Conservation (phyloP, 2,113 vertebrate species). For the Erythrocercus mccallii region DNA sequence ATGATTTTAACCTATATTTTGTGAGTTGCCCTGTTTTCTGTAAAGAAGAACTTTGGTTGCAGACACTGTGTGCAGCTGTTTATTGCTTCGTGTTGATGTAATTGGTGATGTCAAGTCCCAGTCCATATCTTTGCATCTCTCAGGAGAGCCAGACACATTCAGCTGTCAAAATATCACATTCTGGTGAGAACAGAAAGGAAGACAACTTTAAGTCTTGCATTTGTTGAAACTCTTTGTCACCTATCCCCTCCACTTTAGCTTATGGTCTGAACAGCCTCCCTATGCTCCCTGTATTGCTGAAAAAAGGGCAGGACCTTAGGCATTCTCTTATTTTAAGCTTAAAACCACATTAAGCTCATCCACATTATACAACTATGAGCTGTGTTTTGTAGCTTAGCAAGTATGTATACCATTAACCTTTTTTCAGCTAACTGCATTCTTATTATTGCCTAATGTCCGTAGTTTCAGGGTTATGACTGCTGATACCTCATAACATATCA, state of each 20-base stretch:
- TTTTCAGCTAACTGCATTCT: neutral
- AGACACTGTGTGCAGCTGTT: constrained; percentile 11
- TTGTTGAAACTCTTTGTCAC: neutral
- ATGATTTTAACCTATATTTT: neutral
- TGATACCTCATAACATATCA: accelerated
- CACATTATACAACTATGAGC: neutral
- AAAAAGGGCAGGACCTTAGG: constrained; percentile 6
- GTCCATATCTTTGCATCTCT: neutral
- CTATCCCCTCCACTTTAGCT: neutral
- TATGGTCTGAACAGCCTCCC: neutral
- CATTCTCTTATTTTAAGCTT: constrained; percentile 15
- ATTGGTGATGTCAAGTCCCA: neutral
- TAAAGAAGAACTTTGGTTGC: neutral
- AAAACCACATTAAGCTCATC: neutral
- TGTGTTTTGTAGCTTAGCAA: neutral
- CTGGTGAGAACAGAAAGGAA: neutral
- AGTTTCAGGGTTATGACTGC: neutral
- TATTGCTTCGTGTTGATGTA: neutral
- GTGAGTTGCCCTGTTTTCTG: neutral
- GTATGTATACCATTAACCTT: neutral
- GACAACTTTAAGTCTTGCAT: neutral
- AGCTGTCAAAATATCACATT: constrained; percentile 17
- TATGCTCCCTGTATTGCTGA: neutral
- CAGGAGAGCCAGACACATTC: neutral
- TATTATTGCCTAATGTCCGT: accelerated